Evolutionary conservation across 1,140 invertebrate genomes (phyloP), one percentile per base, ranked within the genome.

Genomic region (Hesperophylax magnus): DNA sequence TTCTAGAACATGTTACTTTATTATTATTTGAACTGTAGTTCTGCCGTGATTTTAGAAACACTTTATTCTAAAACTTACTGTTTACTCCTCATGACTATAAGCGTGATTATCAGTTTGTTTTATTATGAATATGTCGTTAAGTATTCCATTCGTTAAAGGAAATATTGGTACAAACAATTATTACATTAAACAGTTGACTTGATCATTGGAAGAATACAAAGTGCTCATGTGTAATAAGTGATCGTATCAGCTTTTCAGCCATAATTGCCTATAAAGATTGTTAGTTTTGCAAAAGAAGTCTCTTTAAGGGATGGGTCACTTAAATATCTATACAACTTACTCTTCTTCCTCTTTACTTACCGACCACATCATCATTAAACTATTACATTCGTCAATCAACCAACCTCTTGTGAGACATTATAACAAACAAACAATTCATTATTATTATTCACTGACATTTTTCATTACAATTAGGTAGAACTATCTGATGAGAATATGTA

Each of bases 11-110:
- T 58, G n/a, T 18, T 34, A 69, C 11, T 69, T 53, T 75, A 80
- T 75, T 75, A 63, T 65, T 80, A 61, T 75, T 84, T 81, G 80
- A 77, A 81, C 82, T 84, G 79, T 84, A 77, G 82, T 81, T 83
- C 82, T 81, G 82, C 82, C 60, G 72, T 78, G 67, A 80, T 65
- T 54, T 63, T 78, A 72, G 27, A 72, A 77, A 18, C n/a, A 34
- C 47, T 69, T 77, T 27, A 79, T 79, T 79, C 69, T 74, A 72
- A 60, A 15, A 31, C 78, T 79, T 79, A 79, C 60, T 78, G 61
- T 72, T 34, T 71, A 60, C n/a, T 34, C 53, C 54, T 61, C 67
- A 67, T 82, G 39, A 80, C 75, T 80, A 83, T 80, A 83, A 83
- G 81, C 81, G 81, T 78, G 75, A 80, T 78, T 78, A 78, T 78